Base-by-base conservation (phyloP, 2,797 vertebrate species). In the Crypturellus tataupa region DNA sequence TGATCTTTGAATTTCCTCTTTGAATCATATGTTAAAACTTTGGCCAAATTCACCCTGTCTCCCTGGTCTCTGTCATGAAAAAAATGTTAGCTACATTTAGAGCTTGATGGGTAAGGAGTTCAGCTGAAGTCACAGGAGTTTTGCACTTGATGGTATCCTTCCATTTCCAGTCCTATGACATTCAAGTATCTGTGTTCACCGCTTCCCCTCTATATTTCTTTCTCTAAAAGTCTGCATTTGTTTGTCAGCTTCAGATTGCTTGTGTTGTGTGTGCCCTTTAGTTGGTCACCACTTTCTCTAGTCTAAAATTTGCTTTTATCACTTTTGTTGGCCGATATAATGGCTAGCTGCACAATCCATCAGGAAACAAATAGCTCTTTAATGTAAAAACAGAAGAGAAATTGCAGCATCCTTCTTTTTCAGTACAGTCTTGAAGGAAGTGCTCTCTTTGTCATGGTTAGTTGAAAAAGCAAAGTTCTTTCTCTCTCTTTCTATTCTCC, bases 361-460 rank as follows among this genome's bases (percentile, higher is more conserved):
- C 63, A 81, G 19, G 10, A 76, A 89, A 89, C 1, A 87, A 89
- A 85, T 33, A 44, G 14, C 2, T 81, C 40, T 47, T 78, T 79
- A 64, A 60, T 84, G 44, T 71, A 80, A 93, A 94, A 86, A 27
- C 10, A 83, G 42, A 35, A 24, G 15, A 88, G 73, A 90, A 88
- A 86, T 56, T 49, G 9, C 20, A 84, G 12, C 47, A 92, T 64
- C 16, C 13, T 47, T 84, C n/a, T 75, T 77, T 33, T 79, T 55
- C 46, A 70, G 60, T 51, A 29, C 42, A 80, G 46, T 13, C 17
- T 16, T 55, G 5, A 31, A 79, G 84, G 29, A 88, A 85, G 60
- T 69, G 21, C 12, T 65, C 12, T 67, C 33, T 21, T 77, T 17
- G 17, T 27, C 12, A 18, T n/a, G 9, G 3, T 37, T 49, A 80